A percentile compares a stretch with the other conserved stretches of the same genome.
Conservation (phyloP, 2,113 vertebrate genomes). For the Notothenia coriiceps region DNA sequence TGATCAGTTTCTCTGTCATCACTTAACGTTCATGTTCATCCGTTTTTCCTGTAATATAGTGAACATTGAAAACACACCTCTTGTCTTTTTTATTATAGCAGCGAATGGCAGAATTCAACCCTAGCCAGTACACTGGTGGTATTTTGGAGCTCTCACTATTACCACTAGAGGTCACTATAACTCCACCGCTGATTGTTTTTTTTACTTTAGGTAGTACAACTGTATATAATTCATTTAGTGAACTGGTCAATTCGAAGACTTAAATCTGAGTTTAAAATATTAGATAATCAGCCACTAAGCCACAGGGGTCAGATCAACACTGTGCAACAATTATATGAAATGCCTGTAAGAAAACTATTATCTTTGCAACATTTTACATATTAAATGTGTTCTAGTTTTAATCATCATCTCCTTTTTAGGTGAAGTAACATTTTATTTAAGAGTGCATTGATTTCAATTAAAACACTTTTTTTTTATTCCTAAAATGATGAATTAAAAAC, state of each 20-base stretch:
- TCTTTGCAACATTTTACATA: background rate
- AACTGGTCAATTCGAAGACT: background rate
- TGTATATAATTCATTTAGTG: background rate
- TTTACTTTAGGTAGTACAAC: background rate
- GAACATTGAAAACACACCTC: background rate
- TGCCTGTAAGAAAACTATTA: background rate
- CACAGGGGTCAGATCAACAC: too few species aligned
- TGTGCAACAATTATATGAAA: background rate
- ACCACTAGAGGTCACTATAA: slow-evolving; percentile 55
- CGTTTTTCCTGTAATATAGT: background rate
- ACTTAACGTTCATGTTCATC: background rate
- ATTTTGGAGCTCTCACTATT: background rate
- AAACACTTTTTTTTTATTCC: background rate
- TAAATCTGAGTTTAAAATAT: background rate
- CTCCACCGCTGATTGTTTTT: background rate
- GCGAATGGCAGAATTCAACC: background rate
- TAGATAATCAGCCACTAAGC: background rate
- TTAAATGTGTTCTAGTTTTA: background rate
- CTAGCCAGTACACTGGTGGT: background rate
- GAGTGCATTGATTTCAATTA: too few species aligned
- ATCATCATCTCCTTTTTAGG: too few species aligned
- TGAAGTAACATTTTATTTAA: too few species aligned
- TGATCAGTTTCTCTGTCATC: background rate
- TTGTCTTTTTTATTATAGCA: background rate
- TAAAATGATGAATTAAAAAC: background rate